Evolutionary conservation across 2,888 invertebrate species (phyloP).

Genomic region (Biston stratarius): DNA sequence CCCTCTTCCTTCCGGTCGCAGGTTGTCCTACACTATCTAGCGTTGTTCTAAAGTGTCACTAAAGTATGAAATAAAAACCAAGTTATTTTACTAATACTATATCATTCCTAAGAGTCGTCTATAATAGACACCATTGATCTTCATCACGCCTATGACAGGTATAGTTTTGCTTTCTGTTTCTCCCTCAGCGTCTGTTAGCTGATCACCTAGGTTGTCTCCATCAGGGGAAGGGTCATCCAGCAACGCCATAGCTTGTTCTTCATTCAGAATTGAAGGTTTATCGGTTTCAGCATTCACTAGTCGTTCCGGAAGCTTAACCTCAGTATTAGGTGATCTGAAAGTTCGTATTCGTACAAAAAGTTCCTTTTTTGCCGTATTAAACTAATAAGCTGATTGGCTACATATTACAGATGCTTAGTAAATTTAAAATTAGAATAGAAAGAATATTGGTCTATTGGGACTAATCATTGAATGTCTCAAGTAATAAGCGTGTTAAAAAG

Average conservation of each 20-base stretch:
- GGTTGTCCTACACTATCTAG: too few relatives aligned
- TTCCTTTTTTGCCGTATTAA: too few relatives aligned
- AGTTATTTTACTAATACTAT: constrained; percentile 1
- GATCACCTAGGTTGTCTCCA: constrained; percentile 61
- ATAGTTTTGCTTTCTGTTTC: constrained; percentile 38
- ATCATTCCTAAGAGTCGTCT: constrained; percentile 55
- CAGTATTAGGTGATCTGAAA: neutral
- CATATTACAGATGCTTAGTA: too few relatives aligned
- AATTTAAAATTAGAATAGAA: too few relatives aligned
- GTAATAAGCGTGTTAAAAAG: too few relatives aligned
- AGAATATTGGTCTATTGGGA: too few relatives aligned
- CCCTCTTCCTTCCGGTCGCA: too few relatives aligned
- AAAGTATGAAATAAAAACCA: neutral
- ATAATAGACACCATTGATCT: constrained; percentile 64
- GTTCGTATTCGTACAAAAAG: neutral
- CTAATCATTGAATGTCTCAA: too few relatives aligned
- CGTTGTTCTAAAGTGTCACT: too few relatives aligned
- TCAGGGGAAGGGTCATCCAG: constrained; percentile 60
- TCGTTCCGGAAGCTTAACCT: neutral
- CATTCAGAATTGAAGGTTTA: constrained; percentile 37
- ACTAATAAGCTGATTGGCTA: neutral
- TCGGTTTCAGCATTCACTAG: neutral
- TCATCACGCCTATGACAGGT: constrained; percentile 54
- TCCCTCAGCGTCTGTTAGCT: constrained; percentile 46
- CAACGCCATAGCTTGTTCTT: constrained; percentile 53